These are phyloP conservation scores for Eristalis arbustorum DNA, from an alignment of 2,888 invertebrate genomes.

Conservation along the genomic window DNA sequence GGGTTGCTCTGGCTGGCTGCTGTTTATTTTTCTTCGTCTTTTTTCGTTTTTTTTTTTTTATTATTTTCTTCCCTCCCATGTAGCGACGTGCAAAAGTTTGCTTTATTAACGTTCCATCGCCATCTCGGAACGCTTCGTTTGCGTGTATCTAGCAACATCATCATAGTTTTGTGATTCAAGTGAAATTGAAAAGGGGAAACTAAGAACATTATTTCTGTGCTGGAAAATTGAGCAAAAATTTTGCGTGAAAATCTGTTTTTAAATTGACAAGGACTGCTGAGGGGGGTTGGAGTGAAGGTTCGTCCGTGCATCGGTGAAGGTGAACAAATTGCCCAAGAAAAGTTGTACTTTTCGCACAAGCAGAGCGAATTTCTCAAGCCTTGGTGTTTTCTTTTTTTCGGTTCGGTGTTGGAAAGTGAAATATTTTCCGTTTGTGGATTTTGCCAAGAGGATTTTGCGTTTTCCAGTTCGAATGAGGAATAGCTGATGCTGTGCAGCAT, in stretches of 20 bases:
- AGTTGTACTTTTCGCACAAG: not conserved
- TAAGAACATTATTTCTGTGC: not conserved
- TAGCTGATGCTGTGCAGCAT: not conserved
- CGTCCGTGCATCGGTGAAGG: slow-evolving; percentile 53
- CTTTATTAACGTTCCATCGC: slow-evolving; percentile 10
- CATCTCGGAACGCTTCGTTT: slow-evolving; percentile 46
- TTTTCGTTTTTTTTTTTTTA: too few relatives aligned
- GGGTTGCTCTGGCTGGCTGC: slow-evolving; percentile 37
- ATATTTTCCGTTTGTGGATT: not conserved
- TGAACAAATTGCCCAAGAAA: slow-evolving; percentile 8
- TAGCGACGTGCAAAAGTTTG: slow-evolving; percentile 35
- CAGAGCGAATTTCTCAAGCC: not conserved
- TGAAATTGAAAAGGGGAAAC: not conserved
- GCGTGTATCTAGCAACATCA: not conserved
- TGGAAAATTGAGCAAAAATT: slow-evolving; percentile 8
- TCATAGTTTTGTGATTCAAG: not conserved
- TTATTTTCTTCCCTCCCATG: not conserved
- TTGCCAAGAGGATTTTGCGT: too few relatives aligned
- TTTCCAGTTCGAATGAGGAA: slow-evolving; percentile 1
- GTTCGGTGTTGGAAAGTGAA: not conserved
- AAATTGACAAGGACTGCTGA: slow-evolving; percentile 18
- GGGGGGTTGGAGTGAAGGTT: slow-evolving; percentile 24
- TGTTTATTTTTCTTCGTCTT: slow-evolving; percentile 27
- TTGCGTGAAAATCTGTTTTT: not conserved
- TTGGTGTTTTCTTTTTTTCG: not conserved